Conservation (phyloP, 2,888 invertebrate genomes). For the Seira musarum region DNA sequence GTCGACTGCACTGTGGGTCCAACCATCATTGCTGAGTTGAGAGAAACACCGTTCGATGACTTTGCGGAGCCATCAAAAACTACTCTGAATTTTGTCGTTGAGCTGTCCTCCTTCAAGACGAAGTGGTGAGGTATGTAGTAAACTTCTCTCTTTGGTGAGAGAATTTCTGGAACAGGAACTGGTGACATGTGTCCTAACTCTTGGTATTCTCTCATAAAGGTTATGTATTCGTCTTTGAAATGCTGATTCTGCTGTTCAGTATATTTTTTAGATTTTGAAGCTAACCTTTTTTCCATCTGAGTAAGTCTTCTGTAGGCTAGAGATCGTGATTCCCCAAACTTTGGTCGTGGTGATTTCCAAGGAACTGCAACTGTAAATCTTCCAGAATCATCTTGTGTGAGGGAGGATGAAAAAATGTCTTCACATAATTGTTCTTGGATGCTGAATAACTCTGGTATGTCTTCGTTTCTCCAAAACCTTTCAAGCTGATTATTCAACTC, state of each 20-base stretch:
- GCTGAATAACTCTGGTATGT: slow-evolving; percentile 17
- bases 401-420: slow-evolving; percentile 10
- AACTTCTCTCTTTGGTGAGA: not conserved
- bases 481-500: slow-evolving; percentile 13
- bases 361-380: slow-evolving; percentile 13
- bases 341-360: not conserved
- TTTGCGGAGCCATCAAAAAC: slow-evolving; percentile 39
- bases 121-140: slow-evolving; percentile 43
- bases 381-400: not conserved
- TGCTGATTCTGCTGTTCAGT: too few species aligned
- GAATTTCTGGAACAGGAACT: too few species aligned
- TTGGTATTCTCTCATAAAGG: too few species aligned
- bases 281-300: not conserved
- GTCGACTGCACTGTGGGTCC: slow-evolving; percentile 48
- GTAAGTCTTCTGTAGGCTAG: not conserved
- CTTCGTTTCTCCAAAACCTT: slow-evolving; percentile 44
- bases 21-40: slow-evolving; percentile 26
- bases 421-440: slow-evolving; percentile 39
- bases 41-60: not conserved
- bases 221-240: too few species aligned
- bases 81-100: slow-evolving; percentile 33
- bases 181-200: too few species aligned
- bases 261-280: too few species aligned
- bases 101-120: slow-evolving; percentile 12
- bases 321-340: slow-evolving; percentile 6